These are phyloP conservation scores for Macrosiphum euphorbiae DNA, from an alignment of 2,888 invertebrate genomes.

Conservation along the genomic window DNA sequence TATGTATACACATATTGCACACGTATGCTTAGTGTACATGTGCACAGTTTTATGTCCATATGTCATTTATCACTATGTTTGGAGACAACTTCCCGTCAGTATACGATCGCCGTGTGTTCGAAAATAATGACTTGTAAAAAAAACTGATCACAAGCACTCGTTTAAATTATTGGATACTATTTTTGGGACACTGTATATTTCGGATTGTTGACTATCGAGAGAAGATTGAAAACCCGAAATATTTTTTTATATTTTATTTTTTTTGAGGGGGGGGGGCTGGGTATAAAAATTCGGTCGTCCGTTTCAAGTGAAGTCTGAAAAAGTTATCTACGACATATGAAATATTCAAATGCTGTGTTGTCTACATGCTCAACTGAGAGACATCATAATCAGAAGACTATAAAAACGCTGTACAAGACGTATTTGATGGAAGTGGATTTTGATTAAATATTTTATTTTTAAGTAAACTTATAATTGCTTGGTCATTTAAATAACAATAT, in stretches of 20 bases:
- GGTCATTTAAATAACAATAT: neutral
- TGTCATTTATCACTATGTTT: slow-evolving; percentile 34
- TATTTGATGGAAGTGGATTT: neutral
- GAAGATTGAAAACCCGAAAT: neutral
- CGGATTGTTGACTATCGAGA: neutral
- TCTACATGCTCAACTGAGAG: neutral
- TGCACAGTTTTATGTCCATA: slow-evolving; percentile 13
- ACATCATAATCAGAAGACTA: neutral
- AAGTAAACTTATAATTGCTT: neutral
- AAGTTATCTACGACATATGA: neutral
- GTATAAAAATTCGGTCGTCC: neutral
- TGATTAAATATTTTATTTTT: neutral
- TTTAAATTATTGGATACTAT: neutral
- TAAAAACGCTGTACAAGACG: neutral
- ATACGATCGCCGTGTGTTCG: neutral
- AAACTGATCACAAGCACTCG: neutral
- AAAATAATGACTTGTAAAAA: neutral
- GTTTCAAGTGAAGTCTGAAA: neutral
- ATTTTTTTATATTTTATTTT: neutral
- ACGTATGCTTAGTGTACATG: neutral
- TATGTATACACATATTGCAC: neutral
- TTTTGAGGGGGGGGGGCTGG: neutral
- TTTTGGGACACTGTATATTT: neutral
- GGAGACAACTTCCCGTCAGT: neutral
- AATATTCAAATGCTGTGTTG: neutral